These are phyloP conservation scores for Ceyx margarethae DNA, from an alignment of 2,113 vertebrate species.

Conservation along the genomic window DNA sequence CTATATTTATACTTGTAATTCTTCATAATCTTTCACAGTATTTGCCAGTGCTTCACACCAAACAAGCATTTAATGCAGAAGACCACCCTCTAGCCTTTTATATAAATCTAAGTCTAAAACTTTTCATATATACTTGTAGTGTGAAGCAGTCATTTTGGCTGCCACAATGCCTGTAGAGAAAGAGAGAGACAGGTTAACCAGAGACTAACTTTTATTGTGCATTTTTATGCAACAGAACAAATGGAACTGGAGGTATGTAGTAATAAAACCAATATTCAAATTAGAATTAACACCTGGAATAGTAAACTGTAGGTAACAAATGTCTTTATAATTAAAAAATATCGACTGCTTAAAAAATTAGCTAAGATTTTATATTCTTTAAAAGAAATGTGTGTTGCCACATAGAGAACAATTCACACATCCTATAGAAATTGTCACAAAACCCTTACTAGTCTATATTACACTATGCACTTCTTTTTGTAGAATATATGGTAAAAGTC, in stretches of 20 bases:
- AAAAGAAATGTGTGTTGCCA: conserved; percentile 78
- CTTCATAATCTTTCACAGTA: background rate
- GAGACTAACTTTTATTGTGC: conserved; percentile 81
- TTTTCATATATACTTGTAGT: background rate
- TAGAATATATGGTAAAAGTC: conserved; percentile 69
- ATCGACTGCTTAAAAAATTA: conserved; percentile 79
- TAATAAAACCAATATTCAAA: conserved; percentile 82
- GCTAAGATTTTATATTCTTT: conserved; percentile 73
- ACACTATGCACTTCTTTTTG: conserved; percentile 74
- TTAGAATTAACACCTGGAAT: conserved; percentile 77
- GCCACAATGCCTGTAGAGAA: background rate
- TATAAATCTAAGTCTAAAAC: background rate
- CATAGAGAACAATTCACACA: conserved; percentile 80
- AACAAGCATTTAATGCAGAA: background rate
- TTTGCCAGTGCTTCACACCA: background rate
- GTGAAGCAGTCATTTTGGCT: background rate
- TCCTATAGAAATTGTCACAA: conserved; percentile 80
- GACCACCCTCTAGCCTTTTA: background rate
- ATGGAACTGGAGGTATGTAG: conserved; percentile 79
- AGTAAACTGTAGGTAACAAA: conserved; percentile 81
- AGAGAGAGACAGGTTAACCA: conserved; percentile 34
- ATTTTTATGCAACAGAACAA: conserved; percentile 79
- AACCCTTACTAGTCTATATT: conserved; percentile 77
- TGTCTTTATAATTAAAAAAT: conserved; percentile 82
- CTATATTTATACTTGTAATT: background rate